Base-by-base conservation (phyloP, 1,140 invertebrate species). In the Sitophilus oryzae region DNA sequence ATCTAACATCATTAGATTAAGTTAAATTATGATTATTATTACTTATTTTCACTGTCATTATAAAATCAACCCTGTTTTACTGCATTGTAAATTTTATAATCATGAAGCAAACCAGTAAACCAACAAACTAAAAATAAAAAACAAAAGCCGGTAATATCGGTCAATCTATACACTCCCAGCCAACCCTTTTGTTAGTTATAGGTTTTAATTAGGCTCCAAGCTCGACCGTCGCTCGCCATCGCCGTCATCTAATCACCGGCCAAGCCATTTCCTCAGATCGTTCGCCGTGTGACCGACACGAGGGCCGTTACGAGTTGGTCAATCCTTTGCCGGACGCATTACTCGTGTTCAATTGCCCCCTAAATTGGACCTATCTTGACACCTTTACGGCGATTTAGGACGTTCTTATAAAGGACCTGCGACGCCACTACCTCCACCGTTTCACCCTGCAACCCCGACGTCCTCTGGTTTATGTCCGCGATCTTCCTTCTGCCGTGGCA, bases 331-430 rank as follows among this genome's bases (percentile, higher is more conserved):
- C 67, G 65, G 65, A 61, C 63, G 63, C 67, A 66, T 71, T 71
- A 71, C 67, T 68, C 65, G 65, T 63, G 65, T 69, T 63, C 66
- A 68, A 71, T 70, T 66, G 69, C 64, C 65, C 67, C 66, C 62
- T 71, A 71, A 71, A 71, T 71, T 70, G 66, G 60, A 63, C 53
- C 69, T 71, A 71, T 71, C 69, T 71, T 70, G 69, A 68, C 69
- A 71, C 69, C 67, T 71, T 66, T 66, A 65, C 63, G 62, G 62
- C 60, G 55, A 58, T 63, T 56, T 60, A 61, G 55, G 48, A 52
- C 52, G 52, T 48, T 62, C 57, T 59, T 62, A 56, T 46, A 59
- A 53, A 56, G 56, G 41, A 44, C 19, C 36, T 18, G 45, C 45
- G 10, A 42, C 41, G 44, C 42, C 2, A 20, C 42, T 21, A 25